These are phyloP conservation scores for Nephrotoma flavescens DNA, from an alignment of 2,888 invertebrate genomes.

Conservation along the genomic window DNA sequence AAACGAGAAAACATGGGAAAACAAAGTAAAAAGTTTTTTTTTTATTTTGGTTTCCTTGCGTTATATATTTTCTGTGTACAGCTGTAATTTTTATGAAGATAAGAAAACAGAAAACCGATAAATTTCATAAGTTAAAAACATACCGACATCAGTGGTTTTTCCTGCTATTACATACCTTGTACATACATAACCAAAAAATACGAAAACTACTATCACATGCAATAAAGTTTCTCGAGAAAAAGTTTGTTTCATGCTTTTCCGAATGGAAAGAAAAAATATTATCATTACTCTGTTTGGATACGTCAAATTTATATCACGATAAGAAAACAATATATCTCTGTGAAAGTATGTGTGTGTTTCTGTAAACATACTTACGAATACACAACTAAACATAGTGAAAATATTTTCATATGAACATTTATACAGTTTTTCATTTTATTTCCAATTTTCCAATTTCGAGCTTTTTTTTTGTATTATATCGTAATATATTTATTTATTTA, in stretches of 20 bases:
- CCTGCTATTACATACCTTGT: not conserved
- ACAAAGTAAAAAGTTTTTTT: not conserved
- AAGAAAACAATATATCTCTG: not conserved
- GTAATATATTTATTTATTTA: not conserved
- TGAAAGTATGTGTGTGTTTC: not conserved
- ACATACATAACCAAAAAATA: not conserved
- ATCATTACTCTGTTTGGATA: not conserved
- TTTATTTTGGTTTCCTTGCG: not conserved
- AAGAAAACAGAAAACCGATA: not conserved
- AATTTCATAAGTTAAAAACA: not conserved
- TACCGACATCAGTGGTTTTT: not conserved
- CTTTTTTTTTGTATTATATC: not conserved
- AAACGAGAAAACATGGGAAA: not conserved
- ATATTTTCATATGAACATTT: not conserved
- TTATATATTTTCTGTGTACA: not conserved
- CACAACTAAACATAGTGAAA: not conserved
- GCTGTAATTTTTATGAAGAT: not conserved
- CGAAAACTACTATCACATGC: not conserved
- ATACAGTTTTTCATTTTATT: not conserved
- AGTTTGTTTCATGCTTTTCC: not conserved
- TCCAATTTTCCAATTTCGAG: not conserved
- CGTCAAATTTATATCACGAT: not conserved
- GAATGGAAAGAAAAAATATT: not conserved
- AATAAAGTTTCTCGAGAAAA: not conserved
- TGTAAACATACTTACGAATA: not conserved